Percentiles rank a stretch among this genome's conserved stretches.
Evolutionary conservation across 2,113 vertebrate genomes (phyloP).

Genomic region (Baryphthengus martii): DNA sequence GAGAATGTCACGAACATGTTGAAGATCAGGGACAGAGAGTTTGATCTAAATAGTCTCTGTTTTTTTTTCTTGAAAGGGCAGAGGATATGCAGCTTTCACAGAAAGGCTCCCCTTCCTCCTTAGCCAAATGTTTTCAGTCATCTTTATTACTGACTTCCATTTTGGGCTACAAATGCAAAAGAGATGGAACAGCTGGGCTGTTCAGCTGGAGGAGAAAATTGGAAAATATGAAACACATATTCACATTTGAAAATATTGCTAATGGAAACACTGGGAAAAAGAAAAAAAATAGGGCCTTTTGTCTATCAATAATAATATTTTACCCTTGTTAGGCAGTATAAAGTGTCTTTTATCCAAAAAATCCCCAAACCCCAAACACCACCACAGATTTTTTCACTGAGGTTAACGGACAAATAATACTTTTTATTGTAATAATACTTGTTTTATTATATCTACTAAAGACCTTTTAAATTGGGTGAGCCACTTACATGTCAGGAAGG

Average conservation of each 20-base stretch:
- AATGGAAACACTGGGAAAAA: neutral
- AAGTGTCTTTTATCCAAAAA: neutral
- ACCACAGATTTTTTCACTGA: neutral
- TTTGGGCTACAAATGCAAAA: neutral
- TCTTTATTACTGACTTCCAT: neutral
- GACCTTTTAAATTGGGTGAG: neutral
- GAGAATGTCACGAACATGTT: constrained; percentile 34
- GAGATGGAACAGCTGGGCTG: neutral
- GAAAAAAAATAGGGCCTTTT: neutral
- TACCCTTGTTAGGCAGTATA: neutral
- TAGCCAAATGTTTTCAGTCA: neutral
- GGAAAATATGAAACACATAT: neutral
- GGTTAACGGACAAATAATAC: neutral
- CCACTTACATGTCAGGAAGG: neutral
- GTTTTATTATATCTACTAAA: neutral
- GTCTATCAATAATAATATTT: neutral
- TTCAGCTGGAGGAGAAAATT: neutral
- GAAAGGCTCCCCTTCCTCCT: neutral
- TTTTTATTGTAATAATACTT: too few relatives aligned
- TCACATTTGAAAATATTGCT: neutral
- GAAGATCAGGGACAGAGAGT: neutral
- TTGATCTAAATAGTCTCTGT: neutral
- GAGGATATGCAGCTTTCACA: neutral
- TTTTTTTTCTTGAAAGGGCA: neutral
- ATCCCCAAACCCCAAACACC: neutral